Evolutionary conservation across 2,797 vertebrate species (phyloP), one percentile per base, ranked within the genome.

Genomic region (Apogon talboti): DNA sequence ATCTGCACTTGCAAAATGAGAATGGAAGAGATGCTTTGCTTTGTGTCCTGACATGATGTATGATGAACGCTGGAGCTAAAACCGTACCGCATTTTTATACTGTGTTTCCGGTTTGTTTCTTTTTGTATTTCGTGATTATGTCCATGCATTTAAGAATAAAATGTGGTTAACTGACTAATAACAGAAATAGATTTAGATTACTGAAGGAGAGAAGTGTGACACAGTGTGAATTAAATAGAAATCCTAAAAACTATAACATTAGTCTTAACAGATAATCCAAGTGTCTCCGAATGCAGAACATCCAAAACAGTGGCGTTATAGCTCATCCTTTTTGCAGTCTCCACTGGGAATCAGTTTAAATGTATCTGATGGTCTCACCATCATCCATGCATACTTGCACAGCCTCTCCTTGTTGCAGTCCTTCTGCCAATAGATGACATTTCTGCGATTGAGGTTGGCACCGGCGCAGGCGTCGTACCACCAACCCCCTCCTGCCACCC

Each of bases 311-410:
- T 24, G 30, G 62, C 51, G 46, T 92, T 69, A 95, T 33, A 95
- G 89, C 48, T 95, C 94, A 60, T 94, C 94, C 65, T 79, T 93
- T 24, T 54, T 82, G 75, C 92, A 93, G 49, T 91, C 79, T 49
- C 66, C 60, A 3, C 78, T 71, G 37, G 50, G 74, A 67, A 91
- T 52, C 19, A 91, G 47, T 84, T 93, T 92, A 2, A 88, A 42
- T 12, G 76, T 81, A 30, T 93, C 88, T 3, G 88, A 82, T 4
- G 94, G 94, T 80, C 87, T 95, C 71, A 95, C 78, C 94, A 95
- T 94, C 94, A 96, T 95, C 94, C 94, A 96, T 4, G 94, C 93
- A 18, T 95, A 95, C 55, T 96, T 96, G 83, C 95, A 95, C 9
- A 90, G 49, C 6, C 53, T 82, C 61, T 94, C 92, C 78, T 94